Evolutionary conservation across 2,888 invertebrate genomes (phyloP).

Genomic region (Caenorhabditis sp.): DNA sequence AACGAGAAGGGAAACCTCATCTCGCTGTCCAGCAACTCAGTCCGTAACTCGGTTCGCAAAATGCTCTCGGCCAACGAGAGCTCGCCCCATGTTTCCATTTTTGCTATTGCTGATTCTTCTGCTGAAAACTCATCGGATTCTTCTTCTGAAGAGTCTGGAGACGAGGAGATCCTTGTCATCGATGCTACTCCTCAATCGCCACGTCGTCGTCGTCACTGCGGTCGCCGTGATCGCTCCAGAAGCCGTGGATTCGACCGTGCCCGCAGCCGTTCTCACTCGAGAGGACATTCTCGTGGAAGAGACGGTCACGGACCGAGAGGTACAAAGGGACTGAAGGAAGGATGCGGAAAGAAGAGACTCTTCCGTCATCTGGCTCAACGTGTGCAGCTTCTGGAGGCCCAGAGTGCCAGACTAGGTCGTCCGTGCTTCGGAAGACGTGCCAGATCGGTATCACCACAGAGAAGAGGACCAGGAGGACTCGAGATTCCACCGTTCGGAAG

Average conservation of each 20-base stretch:
- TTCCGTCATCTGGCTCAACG: constrained; percentile 1
- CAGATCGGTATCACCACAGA: constrained; percentile 22
- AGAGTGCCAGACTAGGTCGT: constrained; percentile 1
- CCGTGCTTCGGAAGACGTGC: constrained; percentile 29
- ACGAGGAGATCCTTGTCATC: neutral
- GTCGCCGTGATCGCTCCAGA: constrained; percentile 8
- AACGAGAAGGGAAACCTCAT: constrained; percentile 36
- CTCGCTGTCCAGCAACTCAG: constrained; percentile 12
- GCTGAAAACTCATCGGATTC: constrained; percentile 18
- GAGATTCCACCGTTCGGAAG: constrained; percentile 1
- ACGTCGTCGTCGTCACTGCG: constrained; percentile 6
- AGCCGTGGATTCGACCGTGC: constrained; percentile 27
- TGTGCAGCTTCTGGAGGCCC: constrained; percentile 2
- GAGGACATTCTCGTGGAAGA: constrained; percentile 1
- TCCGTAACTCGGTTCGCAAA: neutral
- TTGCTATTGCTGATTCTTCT: constrained; percentile 16
- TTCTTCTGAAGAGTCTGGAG: constrained; percentile 27
- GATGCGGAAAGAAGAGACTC: neutral
- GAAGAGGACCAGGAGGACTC: constrained; percentile 14
- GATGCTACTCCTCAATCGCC: neutral
- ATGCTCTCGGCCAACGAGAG: neutral
- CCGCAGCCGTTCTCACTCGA: constrained; percentile 15
- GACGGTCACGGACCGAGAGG: neutral
- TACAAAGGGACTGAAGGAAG: neutral
- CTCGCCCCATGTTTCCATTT: neutral